Evolutionary conservation across 23 tunicate species (phyloP).

Genomic region (Aplidium turbinatum): DNA sequence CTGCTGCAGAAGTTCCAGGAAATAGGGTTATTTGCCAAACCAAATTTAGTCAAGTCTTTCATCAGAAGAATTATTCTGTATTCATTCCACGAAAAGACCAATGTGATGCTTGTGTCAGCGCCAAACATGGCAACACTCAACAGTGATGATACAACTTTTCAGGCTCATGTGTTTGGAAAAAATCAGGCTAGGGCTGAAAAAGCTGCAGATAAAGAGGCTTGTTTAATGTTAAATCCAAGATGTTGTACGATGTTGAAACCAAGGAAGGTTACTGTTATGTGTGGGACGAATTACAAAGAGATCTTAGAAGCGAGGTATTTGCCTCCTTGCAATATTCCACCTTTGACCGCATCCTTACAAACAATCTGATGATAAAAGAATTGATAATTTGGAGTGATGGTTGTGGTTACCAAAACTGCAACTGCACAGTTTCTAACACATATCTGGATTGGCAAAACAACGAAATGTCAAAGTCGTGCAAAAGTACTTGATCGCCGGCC

Average conservation of each 20-base stretch:
- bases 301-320: not conserved
- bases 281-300: not conserved
- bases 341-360: not conserved
- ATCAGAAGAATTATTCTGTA: no score
- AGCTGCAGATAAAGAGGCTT: not conserved
- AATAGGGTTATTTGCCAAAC: not conserved
- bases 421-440: not conserved
- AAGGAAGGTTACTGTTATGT: slow-evolving; percentile 20
- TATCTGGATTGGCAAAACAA: slow-evolving; percentile 4
- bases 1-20: no score
- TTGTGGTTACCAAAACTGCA: slow-evolving; percentile 7
- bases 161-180: not conserved
- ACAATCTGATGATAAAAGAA: not conserved
- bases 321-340: not conserved
- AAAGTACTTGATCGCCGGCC: slow-evolving; percentile 1
- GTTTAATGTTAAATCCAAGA: not conserved
- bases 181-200: slow-evolving; percentile 5
- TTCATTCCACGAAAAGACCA: not conserved
- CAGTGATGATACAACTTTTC: not conserved
- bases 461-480: not conserved
- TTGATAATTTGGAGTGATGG: slow-evolving; percentile 17
- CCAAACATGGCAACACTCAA: not conserved
- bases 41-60: not conserved
- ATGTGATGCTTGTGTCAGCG: not conserved
- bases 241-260: not conserved